A percentile compares a stretch with the other conserved stretches of the same genome.
Evolutionary conservation across 1,140 invertebrate genomes (phyloP).

Genomic region (Philaenus spumarius): DNA sequence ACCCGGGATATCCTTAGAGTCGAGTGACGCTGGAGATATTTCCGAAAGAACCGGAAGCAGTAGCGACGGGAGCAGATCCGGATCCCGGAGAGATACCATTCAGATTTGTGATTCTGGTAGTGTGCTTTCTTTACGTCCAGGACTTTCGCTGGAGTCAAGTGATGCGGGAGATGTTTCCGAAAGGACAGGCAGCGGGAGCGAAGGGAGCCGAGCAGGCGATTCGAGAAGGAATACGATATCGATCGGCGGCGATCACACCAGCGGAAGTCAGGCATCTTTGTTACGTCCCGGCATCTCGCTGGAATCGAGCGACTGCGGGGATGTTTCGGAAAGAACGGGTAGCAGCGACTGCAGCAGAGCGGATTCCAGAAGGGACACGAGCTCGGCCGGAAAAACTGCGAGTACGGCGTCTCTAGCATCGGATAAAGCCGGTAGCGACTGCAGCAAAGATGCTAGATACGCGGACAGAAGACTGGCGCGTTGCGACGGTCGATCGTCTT

Average conservation of each 20-base stretch:
- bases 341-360: slow-evolving; percentile 44
- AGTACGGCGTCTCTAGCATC: slow-evolving; percentile 57
- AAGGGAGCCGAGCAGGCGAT: slow-evolving; percentile 26
- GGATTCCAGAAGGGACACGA: slow-evolving; percentile 31
- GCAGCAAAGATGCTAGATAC: slow-evolving; percentile 35
- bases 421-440: slow-evolving; percentile 47
- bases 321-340: slow-evolving; percentile 49
- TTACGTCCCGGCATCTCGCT: slow-evolving; percentile 46
- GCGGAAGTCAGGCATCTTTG: slow-evolving; percentile 28
- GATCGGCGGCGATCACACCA: slow-evolving; percentile 28
- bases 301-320: slow-evolving; percentile 52
- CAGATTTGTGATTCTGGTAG: slow-evolving; percentile 29
- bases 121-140: slow-evolving; percentile 32
- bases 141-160: slow-evolving; percentile 54
- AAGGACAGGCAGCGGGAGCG: slow-evolving; percentile 38
- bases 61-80: slow-evolving; percentile 28
- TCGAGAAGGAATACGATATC: slow-evolving; percentile 31
- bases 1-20: slow-evolving; percentile 51
- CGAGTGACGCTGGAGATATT: slow-evolving; percentile 48
- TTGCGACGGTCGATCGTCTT: slow-evolving; percentile 36
- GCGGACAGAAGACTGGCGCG: slow-evolving; percentile 33
- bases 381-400: slow-evolving; percentile 39
- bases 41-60: slow-evolving; percentile 45
- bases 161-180: slow-evolving; percentile 49
- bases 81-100: slow-evolving; percentile 28